Base-by-base conservation (phyloP, 2,113 vertebrate species). In the Oryzias curvinotus region DNA sequence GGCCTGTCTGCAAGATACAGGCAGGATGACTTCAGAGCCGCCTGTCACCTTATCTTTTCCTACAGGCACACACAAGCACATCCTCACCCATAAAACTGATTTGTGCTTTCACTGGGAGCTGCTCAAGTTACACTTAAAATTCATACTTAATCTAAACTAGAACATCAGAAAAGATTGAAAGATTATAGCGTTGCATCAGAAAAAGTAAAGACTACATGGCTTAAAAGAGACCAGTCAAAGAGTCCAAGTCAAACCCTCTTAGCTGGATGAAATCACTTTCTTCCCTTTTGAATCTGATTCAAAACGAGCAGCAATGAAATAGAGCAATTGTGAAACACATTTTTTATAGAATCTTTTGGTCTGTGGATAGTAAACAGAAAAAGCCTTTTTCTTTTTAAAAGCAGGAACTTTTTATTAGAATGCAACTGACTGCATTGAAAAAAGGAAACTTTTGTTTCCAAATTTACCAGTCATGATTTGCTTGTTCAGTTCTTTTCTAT, bases 41-140 rank as follows among this genome's bases (percentile, higher is more conserved):
- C 53, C 78, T 69, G 81, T 83, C 80, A 75, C 68, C 75, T 87
- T 83, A 83, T 89, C 81, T 75, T 52, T 25, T 45, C 54, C 46
- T 48, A 49, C 65, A 75, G 52, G 28, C 50, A 57, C 53, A 48
- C 55, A 14, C 62, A 60, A 45, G 52, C 19, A 52, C 47, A 62
- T 12, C 44, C 43, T 62, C 44, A 59, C 49, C 59, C 45, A 59
- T 26, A 51, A 41, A 57, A 7, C 18, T 17, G 23, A 25, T 68
- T 66, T 66, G 18, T 25, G 26, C 41, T 65, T 70, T 66, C 30
- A 57, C 18, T 42, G n/a, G 2, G 4, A 68, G 43, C 21, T 52
- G 25, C 7, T 56, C 4, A 36, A 67, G 47, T 69, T 28, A 25
- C 0, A 57, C 30, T 57, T 58, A 53, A 36, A 53, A 70, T 41